phyloP scores from a whole-genome alignment of 2,888 invertebrate species.

The Epinotia demarniana region DNA sequence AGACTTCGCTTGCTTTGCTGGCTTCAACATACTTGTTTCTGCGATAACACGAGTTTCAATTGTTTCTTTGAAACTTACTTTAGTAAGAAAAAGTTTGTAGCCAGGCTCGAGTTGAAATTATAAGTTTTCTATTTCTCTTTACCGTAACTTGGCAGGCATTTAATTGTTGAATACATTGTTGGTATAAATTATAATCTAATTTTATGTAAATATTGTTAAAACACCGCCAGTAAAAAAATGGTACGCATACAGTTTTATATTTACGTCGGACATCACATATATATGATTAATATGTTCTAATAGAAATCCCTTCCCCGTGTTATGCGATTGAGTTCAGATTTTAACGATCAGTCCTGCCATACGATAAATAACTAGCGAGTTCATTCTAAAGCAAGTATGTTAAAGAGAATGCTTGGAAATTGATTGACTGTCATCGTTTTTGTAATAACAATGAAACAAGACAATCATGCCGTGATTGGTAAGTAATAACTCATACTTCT shows the following conservation, averaged over 20 bases:
- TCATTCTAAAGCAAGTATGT: neutral
- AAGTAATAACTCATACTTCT: constrained; percentile 4
- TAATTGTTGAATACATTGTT: too few species aligned
- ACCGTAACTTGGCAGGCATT: neutral
- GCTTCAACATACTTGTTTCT: constrained; percentile 11
- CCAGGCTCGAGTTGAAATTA: neutral
- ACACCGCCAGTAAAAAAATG: too few species aligned
- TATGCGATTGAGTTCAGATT: too few species aligned
- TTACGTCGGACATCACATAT: neutral
- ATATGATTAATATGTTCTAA: too few species aligned
- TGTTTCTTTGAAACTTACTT: constrained; percentile 10
- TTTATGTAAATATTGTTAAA: too few species aligned
- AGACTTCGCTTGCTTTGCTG: neutral
- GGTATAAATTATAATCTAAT: too few species aligned
- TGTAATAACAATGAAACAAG: constrained; percentile 18
- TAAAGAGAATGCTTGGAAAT: constrained; percentile 6
- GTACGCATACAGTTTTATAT: neutral
- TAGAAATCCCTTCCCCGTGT: neutral
- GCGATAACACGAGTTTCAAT: neutral
- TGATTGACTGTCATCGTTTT: constrained; percentile 32
- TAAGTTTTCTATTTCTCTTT: neutral
- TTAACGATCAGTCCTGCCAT: neutral
- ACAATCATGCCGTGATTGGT: constrained; percentile 24
- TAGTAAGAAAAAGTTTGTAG: neutral
- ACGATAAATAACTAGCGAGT: neutral